Evolutionary conservation across 2,113 vertebrate genomes (phyloP), one percentile per base, ranked within the genome.

Genomic region (Chascanopsetta lugubris): DNA sequence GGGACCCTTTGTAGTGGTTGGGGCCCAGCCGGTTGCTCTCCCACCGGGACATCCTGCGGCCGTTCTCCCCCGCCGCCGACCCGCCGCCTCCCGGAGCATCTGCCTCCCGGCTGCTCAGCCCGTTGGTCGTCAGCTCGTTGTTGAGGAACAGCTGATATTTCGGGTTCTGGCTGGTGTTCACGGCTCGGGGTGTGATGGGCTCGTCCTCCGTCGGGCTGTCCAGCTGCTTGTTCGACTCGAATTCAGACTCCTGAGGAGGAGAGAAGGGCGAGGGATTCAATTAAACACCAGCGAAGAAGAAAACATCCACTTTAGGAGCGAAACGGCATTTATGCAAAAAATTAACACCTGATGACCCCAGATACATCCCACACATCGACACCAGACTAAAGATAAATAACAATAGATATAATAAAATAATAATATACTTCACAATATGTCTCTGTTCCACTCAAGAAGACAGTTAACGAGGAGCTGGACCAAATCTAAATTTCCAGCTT

Each of bases 101-200:
- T 30, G 77, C 43, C 22, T 88, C 82, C 57, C 61, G 68, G 70
- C 75, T 18, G 24, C 84, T 82, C 30, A 79, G 36, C 42, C 88
- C 88, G 6, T 90, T 88, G 60, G 38, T 82, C 66, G 30, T 83
- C 11, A 74, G 15, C 0, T 80, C 74, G 1, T 87, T 74, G 68
- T 67, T 77, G 27, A 92, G 80, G 65, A 65, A 90, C 59, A 92
- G 87, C 79, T 94, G 88, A 80, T 93, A 94, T 46, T 88, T 93
- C 0, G 90, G 90, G 82, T 77, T 93, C 15, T 79, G 69, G 12
- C 0, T 65, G 58, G 17, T 1, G 0, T 24, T 2, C 2, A 17
- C 1, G 0, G 12, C 6, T 42, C 40, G 75, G 6, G 89, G 66
- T 3, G 72, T 85, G 36, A 61, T 2, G 29, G 87, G 82, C 6